Conservation (phyloP, 2,888 invertebrate genomes). For the Plusia festucae region DNA sequence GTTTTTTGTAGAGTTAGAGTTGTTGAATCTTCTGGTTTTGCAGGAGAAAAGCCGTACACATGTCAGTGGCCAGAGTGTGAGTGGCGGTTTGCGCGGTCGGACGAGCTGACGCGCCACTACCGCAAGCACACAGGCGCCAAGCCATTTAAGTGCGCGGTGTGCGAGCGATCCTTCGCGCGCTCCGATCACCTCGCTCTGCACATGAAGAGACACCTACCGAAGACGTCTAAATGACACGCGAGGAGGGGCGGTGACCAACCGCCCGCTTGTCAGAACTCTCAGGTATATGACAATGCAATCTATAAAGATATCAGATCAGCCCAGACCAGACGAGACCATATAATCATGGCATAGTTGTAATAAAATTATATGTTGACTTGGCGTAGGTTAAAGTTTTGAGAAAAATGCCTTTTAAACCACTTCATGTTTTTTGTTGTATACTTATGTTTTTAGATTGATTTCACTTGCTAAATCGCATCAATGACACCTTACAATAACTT, state of each 20-base stretch:
- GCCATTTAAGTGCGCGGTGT: slow-evolving; percentile 98
- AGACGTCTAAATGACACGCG: slow-evolving; percentile 92
- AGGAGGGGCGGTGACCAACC: slow-evolving; percentile 84
- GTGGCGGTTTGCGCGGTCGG: slow-evolving; percentile 98
- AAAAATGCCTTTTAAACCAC: not conserved
- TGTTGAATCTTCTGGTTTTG: slow-evolving; percentile 10
- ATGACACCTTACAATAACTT: not conserved
- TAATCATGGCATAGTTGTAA: no score
- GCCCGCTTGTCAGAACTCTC: slow-evolving; percentile 77
- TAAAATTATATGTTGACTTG: no score
- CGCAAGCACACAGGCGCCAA: slow-evolving; percentile 99
- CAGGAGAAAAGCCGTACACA: slow-evolving; percentile 99
- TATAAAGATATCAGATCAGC: not conserved
- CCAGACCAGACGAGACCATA: not conserved
- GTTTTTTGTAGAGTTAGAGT: slow-evolving; percentile 15
- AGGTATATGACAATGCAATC: slow-evolving; percentile 75
- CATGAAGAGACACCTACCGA: slow-evolving; percentile 98
- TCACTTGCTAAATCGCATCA: no score
- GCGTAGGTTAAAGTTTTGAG: no score
- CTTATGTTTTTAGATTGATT: not conserved
- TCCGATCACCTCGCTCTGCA: slow-evolving; percentile 98
- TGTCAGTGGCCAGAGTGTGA: slow-evolving; percentile 99
- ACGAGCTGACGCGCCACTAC: slow-evolving; percentile 98
- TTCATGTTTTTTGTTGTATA: not conserved
- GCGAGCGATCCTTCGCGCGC: slow-evolving; percentile 98